Evolutionary conservation across 35 echinoderm and acorn worm genomes (phyloP), one percentile per base, ranked within the genome.

Genomic region (Holothuria glaberrima): DNA sequence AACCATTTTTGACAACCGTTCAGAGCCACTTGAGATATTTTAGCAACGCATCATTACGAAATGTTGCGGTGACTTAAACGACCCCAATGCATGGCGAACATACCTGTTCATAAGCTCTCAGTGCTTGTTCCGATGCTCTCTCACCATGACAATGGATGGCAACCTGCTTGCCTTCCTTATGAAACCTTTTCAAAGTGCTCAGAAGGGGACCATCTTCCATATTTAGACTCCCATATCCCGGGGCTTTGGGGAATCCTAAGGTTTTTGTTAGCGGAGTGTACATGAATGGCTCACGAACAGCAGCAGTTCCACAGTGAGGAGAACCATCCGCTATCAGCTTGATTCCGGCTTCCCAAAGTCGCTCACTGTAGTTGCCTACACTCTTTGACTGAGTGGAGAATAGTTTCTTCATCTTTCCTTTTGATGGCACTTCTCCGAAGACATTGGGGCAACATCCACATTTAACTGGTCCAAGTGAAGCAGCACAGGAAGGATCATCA

Each of bases 251-350:
- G 26, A 93, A 93, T 41, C 87, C 60, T 0, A 93, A 75, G 21
- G 25, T 84, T 57, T 83, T 62, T 38, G 92, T 93, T 31, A 93
- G 65, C 25, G 92, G 75, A 24, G 32, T 68, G 19, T 72, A 34
- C 52, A 83, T 13, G 62, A 30, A 89, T 16, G 87, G 92, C 46
- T 93, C 92, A 10, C 76, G 30, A 9, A 73, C 25, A 21, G 92
- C 86, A 0, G 25, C 13, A 22, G 92, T 89, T 45, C 92, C 92
- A 73, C 86, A 89, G 79, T 93, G 92, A 32, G 92, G 92, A 12
- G 92, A 93, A 12, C 92, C 92, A 64, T 93, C 92, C 4, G 60
- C 86, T 0, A 93, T 66, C 5, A 93, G 59, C 33, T 93, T 89
- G 12, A 86, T 63, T 22, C 92, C 92, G 25, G 75, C 87, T 46